Conservation (phyloP, 2,113 vertebrate species). For the Aix galericulata region DNA sequence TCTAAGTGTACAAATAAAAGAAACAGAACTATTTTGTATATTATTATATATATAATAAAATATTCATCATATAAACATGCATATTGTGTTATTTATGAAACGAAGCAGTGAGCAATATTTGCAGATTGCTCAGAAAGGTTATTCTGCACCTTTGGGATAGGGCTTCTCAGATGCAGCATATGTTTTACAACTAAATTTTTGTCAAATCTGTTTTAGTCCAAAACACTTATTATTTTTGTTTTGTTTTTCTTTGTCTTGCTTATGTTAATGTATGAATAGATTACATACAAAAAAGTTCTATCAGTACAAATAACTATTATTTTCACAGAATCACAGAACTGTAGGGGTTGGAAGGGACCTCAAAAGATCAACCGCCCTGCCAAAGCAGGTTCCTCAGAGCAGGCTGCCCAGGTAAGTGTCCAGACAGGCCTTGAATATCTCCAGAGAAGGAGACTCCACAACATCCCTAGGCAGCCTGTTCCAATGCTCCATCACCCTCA, state of each 20-base stretch:
- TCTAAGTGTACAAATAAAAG: neutral
- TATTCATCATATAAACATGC: neutral
- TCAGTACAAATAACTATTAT: neutral
- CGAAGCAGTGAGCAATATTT: neutral
- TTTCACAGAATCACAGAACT: neutral
- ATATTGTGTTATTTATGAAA: neutral
- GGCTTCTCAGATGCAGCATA: neutral
- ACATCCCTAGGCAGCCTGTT: no score
- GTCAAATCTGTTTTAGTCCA: neutral
- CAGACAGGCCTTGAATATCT: no score
- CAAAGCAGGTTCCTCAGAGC: no score
- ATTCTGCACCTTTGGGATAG: neutral
- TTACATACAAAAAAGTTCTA: neutral
- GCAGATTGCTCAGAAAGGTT: neutral
- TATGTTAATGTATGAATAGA: neutral
- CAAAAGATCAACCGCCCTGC: no score
- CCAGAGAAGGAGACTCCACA: no score
- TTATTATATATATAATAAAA: neutral
- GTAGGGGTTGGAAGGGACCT: no score
- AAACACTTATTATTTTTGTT: neutral
- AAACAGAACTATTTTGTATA: neutral
- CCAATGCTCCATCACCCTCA: no score
- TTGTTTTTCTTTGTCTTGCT: neutral
- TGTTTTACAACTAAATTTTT: neutral
- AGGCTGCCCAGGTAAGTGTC: no score